Conservation (phyloP, 2,888 invertebrate genomes). For the Drosophila picticornis region DNA sequence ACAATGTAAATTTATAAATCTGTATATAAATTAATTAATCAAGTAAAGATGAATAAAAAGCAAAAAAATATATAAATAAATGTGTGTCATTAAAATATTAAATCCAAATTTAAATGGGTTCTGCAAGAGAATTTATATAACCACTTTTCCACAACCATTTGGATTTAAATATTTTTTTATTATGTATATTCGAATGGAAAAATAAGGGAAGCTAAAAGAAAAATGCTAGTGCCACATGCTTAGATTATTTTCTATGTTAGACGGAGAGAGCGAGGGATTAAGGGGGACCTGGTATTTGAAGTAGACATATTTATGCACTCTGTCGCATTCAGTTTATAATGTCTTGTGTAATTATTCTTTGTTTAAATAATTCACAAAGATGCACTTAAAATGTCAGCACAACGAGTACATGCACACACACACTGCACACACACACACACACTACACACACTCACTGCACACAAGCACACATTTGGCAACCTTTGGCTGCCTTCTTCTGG, state of each 20-base stretch:
- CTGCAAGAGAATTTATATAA: background rate
- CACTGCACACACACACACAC: conserved; percentile 8
- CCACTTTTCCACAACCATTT: background rate
- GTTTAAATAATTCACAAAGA: conserved; percentile 80
- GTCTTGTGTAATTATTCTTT: conserved; percentile 77
- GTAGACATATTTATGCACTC: conserved; percentile 65
- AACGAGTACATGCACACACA: conserved; percentile 29
- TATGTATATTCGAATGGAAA: background rate
- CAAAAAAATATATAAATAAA: background rate
- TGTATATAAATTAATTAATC: background rate
- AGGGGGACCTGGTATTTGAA: conserved; percentile 11
- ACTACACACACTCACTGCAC: background rate
- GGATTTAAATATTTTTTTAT: background rate
- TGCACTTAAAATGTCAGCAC: conserved; percentile 79
- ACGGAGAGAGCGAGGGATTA: background rate
- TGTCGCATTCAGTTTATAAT: conserved; percentile 69
- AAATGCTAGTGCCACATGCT: background rate
- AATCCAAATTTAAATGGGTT: rapidly evolving
- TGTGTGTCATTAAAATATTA: background rate
- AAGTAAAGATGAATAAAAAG: background rate
- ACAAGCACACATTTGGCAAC: conserved; percentile 45
- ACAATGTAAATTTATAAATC: conserved; percentile 18
- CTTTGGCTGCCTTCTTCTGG: conserved; percentile 49
- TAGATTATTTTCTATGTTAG: background rate
- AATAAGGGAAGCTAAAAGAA: background rate